Base-by-base conservation (phyloP, 2,888 invertebrate genomes). In the Automeris io region DNA sequence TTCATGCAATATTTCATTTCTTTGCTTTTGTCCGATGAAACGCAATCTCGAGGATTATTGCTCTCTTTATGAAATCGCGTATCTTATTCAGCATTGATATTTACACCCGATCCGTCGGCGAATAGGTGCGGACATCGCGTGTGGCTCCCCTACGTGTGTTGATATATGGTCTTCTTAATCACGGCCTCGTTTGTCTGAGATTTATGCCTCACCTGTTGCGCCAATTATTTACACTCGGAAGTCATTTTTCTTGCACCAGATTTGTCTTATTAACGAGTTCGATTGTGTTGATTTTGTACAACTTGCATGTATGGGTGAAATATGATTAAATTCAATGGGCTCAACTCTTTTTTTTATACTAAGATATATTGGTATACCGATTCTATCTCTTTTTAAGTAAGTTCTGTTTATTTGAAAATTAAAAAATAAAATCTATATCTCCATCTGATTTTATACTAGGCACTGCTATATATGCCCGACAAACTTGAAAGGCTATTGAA, bases 201-300 rank as follows among this genome's bases (percentile, higher is more conserved):
- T 80, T 80, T 80, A 80, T 82, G 67, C 55, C 63, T 66, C 78
- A 82, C 79, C 77, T 79, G 80, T 82, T 81, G 76, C 68, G 75
- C 74, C 75, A 80, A 79, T 78, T 80, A 80, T 77, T 81, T 75
- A 78, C 76, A 71, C 74, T 76, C 70, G 66, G 72, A 74, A 76
- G 72, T 73, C 61, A 70, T 79, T 71, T 57, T 60, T 75, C 62
- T 49, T 43, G 39, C 37, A 43, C 41, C 35, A 41, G 25, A 35
- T 42, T 33, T 32, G 40, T 39, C 46, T 46, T 39, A 44, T 48
- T 46, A 48, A 42, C 44, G 47, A 48, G 44, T 49, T 54, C 49
- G 49, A 51, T 51, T 48, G 49, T 44, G 45, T 39, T 21, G 36
- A 3, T 34, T 34, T 34, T n/a, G n/a, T n/a, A n/a, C n/a, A n/a